phyloP scores from a whole-genome alignment of 2,888 invertebrate species.

The Microplitis deprimator region DNA sequence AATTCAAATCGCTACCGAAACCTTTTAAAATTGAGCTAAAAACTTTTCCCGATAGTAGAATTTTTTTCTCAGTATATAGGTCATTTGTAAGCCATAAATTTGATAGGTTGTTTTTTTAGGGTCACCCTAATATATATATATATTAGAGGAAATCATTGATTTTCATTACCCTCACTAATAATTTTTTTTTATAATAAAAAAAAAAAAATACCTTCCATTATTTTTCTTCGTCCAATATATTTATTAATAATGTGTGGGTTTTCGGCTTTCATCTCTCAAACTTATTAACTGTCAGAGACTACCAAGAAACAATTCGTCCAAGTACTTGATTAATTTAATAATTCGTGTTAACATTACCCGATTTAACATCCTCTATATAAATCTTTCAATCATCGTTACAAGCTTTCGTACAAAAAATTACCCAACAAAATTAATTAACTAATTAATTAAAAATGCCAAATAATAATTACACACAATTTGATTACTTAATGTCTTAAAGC shows the following conservation, averaged over 20 bases:
- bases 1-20: too few relatives aligned
- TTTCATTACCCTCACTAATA: background rate
- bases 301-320: background rate
- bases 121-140: too few relatives aligned
- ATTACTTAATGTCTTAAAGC: too few relatives aligned
- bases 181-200: background rate
- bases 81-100: too few relatives aligned
- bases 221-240: background rate
- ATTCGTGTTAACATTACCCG: background rate
- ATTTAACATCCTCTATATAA: background rate
- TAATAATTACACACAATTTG: background rate
- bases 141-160: background rate
- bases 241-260: background rate
- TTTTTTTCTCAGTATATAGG: too few relatives aligned
- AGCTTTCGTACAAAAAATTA: background rate
- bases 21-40: too few relatives aligned
- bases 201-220: background rate
- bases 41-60: too few relatives aligned
- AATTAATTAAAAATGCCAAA: background rate
- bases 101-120: too few relatives aligned
- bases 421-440: background rate
- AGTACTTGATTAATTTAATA: background rate
- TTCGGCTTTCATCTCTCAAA: background rate
- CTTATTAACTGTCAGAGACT: background rate
- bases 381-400: background rate